These are phyloP conservation scores for Sylvietta virens DNA, from an alignment of 2,113 vertebrate genomes.

Conservation along the genomic window DNA sequence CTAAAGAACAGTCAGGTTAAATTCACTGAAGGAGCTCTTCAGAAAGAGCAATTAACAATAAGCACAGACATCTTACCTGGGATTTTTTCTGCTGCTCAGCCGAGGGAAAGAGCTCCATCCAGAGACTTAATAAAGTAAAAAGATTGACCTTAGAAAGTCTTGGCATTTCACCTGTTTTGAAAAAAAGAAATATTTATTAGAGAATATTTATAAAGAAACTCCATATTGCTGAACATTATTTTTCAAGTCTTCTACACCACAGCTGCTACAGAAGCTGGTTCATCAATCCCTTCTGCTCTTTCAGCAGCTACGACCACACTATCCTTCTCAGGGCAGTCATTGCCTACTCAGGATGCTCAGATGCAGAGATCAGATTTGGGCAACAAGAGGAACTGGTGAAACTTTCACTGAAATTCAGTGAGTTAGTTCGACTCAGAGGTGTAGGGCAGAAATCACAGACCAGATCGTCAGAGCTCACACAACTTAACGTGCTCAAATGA, in stretches of 20 bases:
- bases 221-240: neutral
- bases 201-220: neutral
- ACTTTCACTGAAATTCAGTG: neutral
- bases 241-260: neutral
- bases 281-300: neutral
- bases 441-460: neutral
- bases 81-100: conserved; percentile 60
- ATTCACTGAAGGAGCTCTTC: neutral
- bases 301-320: neutral
- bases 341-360: neutral
- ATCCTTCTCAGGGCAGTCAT: neutral
- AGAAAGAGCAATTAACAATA: neutral
- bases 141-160: conserved; percentile 91
- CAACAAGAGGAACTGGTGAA: neutral
- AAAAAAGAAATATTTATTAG: neutral
- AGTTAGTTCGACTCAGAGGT: neutral
- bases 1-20: neutral
- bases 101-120: conserved; percentile 93
- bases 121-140: conserved; percentile 90
- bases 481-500: neutral
- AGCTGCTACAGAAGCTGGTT: neutral
- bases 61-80: conserved; percentile 54
- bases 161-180: conserved; percentile 80
- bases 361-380: neutral
- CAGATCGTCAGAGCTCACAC: neutral